Conservation (phyloP, 2,797 vertebrate genomes). For the Falco rusticolus region DNA sequence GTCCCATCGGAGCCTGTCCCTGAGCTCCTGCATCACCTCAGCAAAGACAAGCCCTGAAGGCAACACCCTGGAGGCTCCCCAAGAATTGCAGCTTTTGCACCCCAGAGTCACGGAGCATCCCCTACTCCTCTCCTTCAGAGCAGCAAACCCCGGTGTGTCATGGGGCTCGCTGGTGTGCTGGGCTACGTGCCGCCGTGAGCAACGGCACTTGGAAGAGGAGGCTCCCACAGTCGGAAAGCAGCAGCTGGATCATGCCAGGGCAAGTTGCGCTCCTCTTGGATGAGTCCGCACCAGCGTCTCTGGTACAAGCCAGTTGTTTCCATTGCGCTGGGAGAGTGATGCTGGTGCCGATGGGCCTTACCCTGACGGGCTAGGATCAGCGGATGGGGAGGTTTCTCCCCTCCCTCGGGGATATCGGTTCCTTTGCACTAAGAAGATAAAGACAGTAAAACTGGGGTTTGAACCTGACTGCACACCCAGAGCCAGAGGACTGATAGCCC, state of each 20-base stretch:
- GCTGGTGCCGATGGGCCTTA: not conserved
- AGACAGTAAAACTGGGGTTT: not conserved
- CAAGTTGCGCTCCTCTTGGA: not conserved
- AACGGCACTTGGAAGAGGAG: not conserved
- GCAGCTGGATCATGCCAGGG: not conserved
- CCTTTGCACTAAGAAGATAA: not conserved
- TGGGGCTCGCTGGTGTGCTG: fast-evolving
- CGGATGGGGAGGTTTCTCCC: not conserved
- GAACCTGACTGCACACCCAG: not conserved
- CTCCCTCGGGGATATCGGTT: not conserved
- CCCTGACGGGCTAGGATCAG: fast-evolving
- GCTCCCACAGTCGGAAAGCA: not conserved
- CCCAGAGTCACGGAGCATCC: fast-evolving
- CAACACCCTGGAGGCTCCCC: not conserved
- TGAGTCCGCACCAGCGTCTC: not conserved
- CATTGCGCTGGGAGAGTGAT: not conserved
- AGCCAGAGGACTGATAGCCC: fast-evolving
- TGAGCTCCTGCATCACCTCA: not conserved
- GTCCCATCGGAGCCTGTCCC: not conserved
- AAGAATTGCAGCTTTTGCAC: fast-evolving
- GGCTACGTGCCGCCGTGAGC: not conserved
- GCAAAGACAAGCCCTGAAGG: not conserved
- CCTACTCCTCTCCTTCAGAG: not conserved
- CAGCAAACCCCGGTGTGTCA: not conserved
- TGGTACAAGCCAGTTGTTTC: not conserved